Evolutionary conservation across 2,797 vertebrate genomes (phyloP).

Genomic region (Steatocranus sp.): DNA sequence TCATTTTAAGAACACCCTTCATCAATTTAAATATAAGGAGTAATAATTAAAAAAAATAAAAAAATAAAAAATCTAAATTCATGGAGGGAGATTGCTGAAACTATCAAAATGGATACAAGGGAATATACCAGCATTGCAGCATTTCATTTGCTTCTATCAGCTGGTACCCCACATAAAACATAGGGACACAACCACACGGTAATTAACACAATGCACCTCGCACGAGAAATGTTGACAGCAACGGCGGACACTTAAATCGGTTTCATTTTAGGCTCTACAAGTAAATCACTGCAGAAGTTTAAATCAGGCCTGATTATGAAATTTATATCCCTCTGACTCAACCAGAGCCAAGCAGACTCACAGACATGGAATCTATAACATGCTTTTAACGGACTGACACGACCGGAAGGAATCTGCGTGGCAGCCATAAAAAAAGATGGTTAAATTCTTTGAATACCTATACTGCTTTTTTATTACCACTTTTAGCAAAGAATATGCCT

Average conservation of each 20-base stretch:
- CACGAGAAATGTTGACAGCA: background rate
- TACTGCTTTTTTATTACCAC: background rate
- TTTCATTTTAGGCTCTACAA: background rate
- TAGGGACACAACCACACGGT: background rate
- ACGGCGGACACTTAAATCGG: background rate
- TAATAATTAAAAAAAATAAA: background rate
- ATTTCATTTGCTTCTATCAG: background rate
- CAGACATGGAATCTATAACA: background rate
- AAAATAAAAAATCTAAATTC: background rate
- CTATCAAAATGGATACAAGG: background rate
- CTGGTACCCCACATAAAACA: background rate
- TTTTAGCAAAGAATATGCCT: background rate
- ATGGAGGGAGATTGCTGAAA: background rate
- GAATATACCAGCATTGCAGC: background rate
- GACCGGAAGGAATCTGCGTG: background rate
- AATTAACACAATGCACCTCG: background rate
- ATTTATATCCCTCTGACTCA: background rate
- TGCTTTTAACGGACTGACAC: background rate
- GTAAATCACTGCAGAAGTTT: background rate
- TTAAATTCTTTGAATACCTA: background rate
- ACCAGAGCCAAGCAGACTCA: background rate
- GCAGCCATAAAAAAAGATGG: background rate
- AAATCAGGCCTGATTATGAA: background rate
- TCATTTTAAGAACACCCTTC: background rate
- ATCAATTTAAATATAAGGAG: background rate